Evolutionary conservation across 2,888 invertebrate genomes (phyloP).

Genomic region (Apodemia duryi): DNA sequence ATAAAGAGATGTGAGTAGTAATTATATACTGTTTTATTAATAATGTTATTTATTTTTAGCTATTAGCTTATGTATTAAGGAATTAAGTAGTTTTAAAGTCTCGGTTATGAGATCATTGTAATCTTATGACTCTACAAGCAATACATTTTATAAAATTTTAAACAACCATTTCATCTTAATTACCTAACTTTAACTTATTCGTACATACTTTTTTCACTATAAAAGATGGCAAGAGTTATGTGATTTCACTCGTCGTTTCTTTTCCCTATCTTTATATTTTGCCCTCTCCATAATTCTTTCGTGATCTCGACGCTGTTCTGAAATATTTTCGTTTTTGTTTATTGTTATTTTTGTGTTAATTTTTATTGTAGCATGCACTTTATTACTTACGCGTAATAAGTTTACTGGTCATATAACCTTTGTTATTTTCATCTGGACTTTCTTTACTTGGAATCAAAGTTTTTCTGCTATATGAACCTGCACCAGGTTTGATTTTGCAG

Average conservation of each 20-base stretch:
- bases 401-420: constrained; percentile 53
- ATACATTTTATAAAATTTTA: constrained; percentile 25
- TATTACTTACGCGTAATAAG: constrained; percentile 70
- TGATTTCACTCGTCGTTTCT: constrained; percentile 52
- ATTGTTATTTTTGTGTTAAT: constrained; percentile 49
- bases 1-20: constrained; percentile 25
- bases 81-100: constrained; percentile 35
- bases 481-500: constrained; percentile 56
- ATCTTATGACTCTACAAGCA: constrained; percentile 40
- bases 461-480: constrained; percentile 47
- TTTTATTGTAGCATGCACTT: constrained; percentile 54
- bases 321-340: constrained; percentile 65
- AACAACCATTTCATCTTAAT: constrained; percentile 26
- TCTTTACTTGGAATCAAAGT: constrained; percentile 49
- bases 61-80: constrained; percentile 32
- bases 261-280: constrained; percentile 49
- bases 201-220: constrained; percentile 34
- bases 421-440: constrained; percentile 45
- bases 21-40: constrained; percentile 30
- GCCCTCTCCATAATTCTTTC: constrained; percentile 49
- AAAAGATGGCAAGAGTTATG: constrained; percentile 69
- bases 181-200: constrained; percentile 13
- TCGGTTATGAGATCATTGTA: constrained; percentile 64
- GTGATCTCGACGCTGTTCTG: constrained; percentile 66
- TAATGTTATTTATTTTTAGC: constrained; percentile 31